A percentile compares a stretch with the other conserved stretches of the same genome.
Conservation (phyloP, 2,113 vertebrate genomes). For the Probosciger aterrimus region DNA sequence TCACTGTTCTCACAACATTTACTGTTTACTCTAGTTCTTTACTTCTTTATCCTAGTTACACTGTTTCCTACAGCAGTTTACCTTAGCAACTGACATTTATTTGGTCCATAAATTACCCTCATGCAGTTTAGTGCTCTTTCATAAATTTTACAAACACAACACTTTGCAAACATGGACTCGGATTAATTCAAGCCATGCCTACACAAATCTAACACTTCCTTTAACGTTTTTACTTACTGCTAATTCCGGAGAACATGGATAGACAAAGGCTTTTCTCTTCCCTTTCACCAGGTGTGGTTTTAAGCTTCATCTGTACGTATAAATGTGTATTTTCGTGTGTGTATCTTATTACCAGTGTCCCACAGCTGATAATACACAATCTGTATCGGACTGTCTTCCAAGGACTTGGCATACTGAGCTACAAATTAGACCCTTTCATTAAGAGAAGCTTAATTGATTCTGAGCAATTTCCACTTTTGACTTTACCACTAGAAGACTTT, state of each 20-base stretch:
- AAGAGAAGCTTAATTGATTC: neutral
- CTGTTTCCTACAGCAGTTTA: conserved; percentile 49
- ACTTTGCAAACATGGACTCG: conserved; percentile 5
- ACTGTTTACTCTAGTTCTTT: conserved; percentile 42
- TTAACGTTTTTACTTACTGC: neutral
- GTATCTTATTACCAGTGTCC: neutral
- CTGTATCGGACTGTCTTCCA: neutral
- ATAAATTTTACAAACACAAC: conserved; percentile 64
- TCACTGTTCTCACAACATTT: conserved; percentile 18
- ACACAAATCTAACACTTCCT: conserved; percentile 60
- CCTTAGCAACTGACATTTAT: conserved; percentile 64
- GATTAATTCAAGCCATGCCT: conserved; percentile 60
- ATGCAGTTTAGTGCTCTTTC: conserved; percentile 55
- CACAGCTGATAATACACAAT: neutral
- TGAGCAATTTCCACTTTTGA: neutral
- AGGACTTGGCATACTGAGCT: neutral
- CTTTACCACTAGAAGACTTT: neutral
- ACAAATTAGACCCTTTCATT: neutral
- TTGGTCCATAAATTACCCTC: conserved; percentile 68
- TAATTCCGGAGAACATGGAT: neutral
- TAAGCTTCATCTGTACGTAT: neutral
- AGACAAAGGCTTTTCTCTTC: conserved; percentile 6
- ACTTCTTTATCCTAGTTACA: conserved; percentile 29
- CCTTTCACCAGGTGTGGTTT: neutral
- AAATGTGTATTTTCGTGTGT: neutral